Evolutionary conservation across 2,888 invertebrate genomes (phyloP), one percentile per base, ranked within the genome.

Genomic region (Drosophila meridiana): DNA sequence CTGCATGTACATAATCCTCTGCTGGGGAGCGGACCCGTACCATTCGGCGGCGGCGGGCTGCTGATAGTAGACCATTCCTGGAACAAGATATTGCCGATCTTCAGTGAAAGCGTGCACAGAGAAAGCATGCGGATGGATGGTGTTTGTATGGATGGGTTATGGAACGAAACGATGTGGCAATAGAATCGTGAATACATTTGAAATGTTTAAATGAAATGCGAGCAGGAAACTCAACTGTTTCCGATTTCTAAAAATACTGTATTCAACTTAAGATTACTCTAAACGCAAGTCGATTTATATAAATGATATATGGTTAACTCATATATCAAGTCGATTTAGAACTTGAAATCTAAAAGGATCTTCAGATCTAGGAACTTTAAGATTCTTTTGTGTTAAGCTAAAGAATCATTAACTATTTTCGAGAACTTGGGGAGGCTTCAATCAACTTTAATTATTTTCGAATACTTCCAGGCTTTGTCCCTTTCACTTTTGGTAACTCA

Each of bases 1-100:
- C 64, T 92, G 92, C 88, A 93, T 91, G 73, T 93, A 92, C 90
- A 92, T 91, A 76, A 91, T 83, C 40, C 92, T 91, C 59, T 89
- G 85, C 60, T 91, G 89, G 32, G 90, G 84, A 5, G 71, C 76
- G 11, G 81, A 76, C 3, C 78, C 87, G 64, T 91, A 92, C 74
- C 91, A 90, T 69, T 87, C 91, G 47, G 90, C 91, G 45, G 92
- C 90, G 40, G 92, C 90, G 5, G 92, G 92, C 47, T 91, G 92
- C 76, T 92, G 92, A 53, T 88, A 89, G 75, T 92, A 92, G 45
- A 89, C 90, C 90, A 92, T 89, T 76, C 91, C 92, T 92, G 84
- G 69, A 84, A 80, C 53, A 42, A 80, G 57, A 80, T 58, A 77
- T 88, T 85, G 82, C 28, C 90, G 81, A 73, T 77, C 82, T 90